phyloP scores from a whole-genome alignment of 2,888 invertebrate species.

The Prosopocoilus inquinatus region DNA sequence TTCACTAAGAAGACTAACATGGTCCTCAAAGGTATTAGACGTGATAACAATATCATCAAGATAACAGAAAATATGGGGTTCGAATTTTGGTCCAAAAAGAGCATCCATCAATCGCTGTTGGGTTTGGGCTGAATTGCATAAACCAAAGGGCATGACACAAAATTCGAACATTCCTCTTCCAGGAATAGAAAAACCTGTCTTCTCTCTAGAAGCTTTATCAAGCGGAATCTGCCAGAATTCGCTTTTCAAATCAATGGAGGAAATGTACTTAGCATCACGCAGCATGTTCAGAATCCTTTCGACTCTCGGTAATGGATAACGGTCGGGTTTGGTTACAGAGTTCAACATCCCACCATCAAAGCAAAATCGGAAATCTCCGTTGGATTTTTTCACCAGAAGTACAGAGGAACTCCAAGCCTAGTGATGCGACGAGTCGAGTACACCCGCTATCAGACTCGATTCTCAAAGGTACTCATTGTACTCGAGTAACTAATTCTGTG shows the following conservation, averaged over 20 bases:
- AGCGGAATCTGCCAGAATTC: slow-evolving; percentile 34
- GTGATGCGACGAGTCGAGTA: too few relatives aligned
- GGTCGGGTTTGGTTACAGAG: slow-evolving; percentile 28
- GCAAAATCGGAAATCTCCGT: slow-evolving; percentile 28
- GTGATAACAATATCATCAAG: slow-evolving; percentile 33
- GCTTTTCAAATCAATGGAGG: slow-evolving; percentile 26
- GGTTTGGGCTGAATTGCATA: slow-evolving; percentile 26
- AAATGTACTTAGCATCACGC: slow-evolving; percentile 27
- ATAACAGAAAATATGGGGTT: slow-evolving; percentile 20
- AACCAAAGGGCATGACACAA: slow-evolving; percentile 26
- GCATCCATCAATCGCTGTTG: slow-evolving; percentile 25
- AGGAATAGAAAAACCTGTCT: slow-evolving; percentile 37
- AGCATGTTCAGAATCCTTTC: slow-evolving; percentile 27
- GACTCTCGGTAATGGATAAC: slow-evolving; percentile 32
- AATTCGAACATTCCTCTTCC: slow-evolving; percentile 32
- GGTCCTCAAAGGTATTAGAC: slow-evolving; percentile 18
- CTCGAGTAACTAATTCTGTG: too few relatives aligned
- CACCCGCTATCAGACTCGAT: too few relatives aligned
- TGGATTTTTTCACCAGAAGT: slow-evolving; percentile 29
- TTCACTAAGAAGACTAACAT: slow-evolving; percentile 22
- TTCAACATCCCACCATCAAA: slow-evolving; percentile 34
- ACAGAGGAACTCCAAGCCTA: slow-evolving; percentile 29
- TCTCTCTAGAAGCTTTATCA: slow-evolving; percentile 19
- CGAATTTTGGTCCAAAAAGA: slow-evolving; percentile 18
- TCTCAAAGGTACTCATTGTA: too few relatives aligned